phyloP scores from a whole-genome alignment of 2,113 vertebrate species.

The Scophthalmus maximus region DNA sequence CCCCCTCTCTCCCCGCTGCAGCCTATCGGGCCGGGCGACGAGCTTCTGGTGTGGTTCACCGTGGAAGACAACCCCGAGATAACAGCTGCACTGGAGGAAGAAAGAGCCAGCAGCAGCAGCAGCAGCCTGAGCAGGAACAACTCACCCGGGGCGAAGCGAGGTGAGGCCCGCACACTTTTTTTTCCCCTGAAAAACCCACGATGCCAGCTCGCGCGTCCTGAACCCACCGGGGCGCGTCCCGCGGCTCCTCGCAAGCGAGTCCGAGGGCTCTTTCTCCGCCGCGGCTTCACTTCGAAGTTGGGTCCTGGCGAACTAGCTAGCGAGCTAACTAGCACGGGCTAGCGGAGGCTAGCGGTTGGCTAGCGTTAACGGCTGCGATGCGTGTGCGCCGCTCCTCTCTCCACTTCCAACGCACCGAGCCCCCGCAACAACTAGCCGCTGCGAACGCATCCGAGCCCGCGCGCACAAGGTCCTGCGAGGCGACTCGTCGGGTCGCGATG shows the following conservation, averaged over 20 bases:
- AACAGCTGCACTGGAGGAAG: slow-evolving; percentile 97
- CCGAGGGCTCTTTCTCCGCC: neutral
- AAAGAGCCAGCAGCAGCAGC: slow-evolving; percentile 88
- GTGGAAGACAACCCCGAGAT: slow-evolving; percentile 97
- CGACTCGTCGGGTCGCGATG: rapidly evolving
- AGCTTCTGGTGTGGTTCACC: slow-evolving; percentile 96
- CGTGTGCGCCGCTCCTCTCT: slow-evolving; percentile 49
- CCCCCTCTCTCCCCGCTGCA: slow-evolving; percentile 84
- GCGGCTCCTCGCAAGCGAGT: neutral
- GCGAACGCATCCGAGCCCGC: no score
- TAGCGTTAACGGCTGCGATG: slow-evolving; percentile 60
- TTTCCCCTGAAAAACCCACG: no score
- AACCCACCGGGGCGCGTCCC: no score
- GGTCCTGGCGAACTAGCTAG: slow-evolving; percentile 50
- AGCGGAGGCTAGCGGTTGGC: slow-evolving; percentile 50
- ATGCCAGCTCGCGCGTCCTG: no score
- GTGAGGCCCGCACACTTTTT: slow-evolving; percentile 72
- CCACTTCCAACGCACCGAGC: no score
- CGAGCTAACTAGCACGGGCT: slow-evolving; percentile 16
- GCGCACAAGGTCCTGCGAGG: no score
- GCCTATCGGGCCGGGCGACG: slow-evolving; percentile 93
- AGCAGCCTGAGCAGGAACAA: slow-evolving; percentile 88
- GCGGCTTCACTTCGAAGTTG: slow-evolving; percentile 64
- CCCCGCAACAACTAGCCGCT: slow-evolving; percentile 41
- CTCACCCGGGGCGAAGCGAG: slow-evolving; percentile 84